phyloP scores from a whole-genome alignment of 2,797 vertebrate genomes.

The Remorina albescens region DNA sequence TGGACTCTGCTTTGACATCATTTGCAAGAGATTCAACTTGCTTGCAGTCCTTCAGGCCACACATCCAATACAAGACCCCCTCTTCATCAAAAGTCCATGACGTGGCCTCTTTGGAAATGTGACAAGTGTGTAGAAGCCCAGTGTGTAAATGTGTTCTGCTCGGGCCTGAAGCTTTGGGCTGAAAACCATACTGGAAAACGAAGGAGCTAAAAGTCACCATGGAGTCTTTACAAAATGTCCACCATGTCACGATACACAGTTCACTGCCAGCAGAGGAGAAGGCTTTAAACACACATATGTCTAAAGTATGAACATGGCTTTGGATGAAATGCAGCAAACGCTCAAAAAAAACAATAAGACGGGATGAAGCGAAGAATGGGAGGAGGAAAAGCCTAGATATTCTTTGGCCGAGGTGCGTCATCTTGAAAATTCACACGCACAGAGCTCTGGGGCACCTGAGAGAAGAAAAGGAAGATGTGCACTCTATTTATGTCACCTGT shows the following conservation, averaged over 20 bases:
- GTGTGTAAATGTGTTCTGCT: slow-evolving; percentile 11
- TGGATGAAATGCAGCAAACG: slow-evolving; percentile 50
- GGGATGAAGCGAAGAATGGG: slow-evolving; percentile 4
- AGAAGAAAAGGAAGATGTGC: background rate
- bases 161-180: slow-evolving; percentile 14
- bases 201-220: slow-evolving; percentile 21
- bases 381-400: slow-evolving; percentile 34
- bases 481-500: background rate
- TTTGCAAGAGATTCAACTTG: slow-evolving; percentile 20
- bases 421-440: slow-evolving; percentile 78
- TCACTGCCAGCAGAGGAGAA: slow-evolving; percentile 48
- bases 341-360: slow-evolving; percentile 4
- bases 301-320: slow-evolving; percentile 54
- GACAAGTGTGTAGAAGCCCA: slow-evolving; percentile 25
- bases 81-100: slow-evolving; percentile 17
- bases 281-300: slow-evolving; percentile 65
- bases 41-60: slow-evolving; percentile 15
- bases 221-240: slow-evolving; percentile 48
- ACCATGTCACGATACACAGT: slow-evolving; percentile 25
- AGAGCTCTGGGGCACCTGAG: slow-evolving; percentile 83
- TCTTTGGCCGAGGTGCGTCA: slow-evolving; percentile 42
- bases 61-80: slow-evolving; percentile 25
- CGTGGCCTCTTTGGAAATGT: slow-evolving; percentile 55
- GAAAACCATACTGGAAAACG: slow-evolving; percentile 25
- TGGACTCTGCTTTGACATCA: slow-evolving; percentile 53